Percentiles rank a stretch among this genome's conserved stretches.
Conservation (phyloP, 2,797 vertebrate species). For the Cetoscarus ocellatus region DNA sequence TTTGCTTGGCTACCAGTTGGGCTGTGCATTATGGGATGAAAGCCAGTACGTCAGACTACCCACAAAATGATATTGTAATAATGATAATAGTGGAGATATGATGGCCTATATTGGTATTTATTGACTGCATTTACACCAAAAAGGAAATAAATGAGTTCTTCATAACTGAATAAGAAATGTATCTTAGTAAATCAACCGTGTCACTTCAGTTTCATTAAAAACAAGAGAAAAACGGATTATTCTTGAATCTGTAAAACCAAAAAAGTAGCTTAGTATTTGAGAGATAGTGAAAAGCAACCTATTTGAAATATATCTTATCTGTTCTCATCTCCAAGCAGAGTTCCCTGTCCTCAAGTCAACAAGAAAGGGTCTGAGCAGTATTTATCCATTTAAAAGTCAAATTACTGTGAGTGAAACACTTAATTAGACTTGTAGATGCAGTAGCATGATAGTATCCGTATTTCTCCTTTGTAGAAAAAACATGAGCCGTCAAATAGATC, state of each 20-base stretch:
- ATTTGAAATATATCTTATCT: conserved; percentile 34
- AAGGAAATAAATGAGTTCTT: no score
- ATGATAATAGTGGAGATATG: no score
- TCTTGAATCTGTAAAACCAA: conserved; percentile 20
- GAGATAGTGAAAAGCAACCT: conserved; percentile 1
- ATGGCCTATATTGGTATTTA: no score
- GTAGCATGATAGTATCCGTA: conserved; percentile 57
- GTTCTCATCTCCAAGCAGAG: conserved; percentile 37
- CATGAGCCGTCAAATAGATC: conserved; percentile 30
- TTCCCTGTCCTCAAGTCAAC: conserved; percentile 31
- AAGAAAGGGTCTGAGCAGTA: conserved; percentile 38
- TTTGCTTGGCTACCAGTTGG: no score
- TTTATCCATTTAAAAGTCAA: conserved; percentile 76
- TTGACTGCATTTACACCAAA: no score
- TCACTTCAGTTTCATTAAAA: no score
- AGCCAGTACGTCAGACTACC: no score
- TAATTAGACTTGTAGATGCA: conserved; percentile 77
- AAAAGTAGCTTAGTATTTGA: conserved; percentile 17
- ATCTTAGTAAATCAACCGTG: no score
- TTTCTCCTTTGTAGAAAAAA: conserved; percentile 55
- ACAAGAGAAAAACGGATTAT: not conserved
- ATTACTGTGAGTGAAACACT: conserved; percentile 57
- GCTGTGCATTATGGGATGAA: no score
- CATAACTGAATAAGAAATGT: no score
- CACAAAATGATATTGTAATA: no score